A percentile compares a stretch with the other conserved stretches of the same genome.
phyloP scores from a whole-genome alignment of 2,888 invertebrate genomes.

The Callyntrura guangdongensis region DNA sequence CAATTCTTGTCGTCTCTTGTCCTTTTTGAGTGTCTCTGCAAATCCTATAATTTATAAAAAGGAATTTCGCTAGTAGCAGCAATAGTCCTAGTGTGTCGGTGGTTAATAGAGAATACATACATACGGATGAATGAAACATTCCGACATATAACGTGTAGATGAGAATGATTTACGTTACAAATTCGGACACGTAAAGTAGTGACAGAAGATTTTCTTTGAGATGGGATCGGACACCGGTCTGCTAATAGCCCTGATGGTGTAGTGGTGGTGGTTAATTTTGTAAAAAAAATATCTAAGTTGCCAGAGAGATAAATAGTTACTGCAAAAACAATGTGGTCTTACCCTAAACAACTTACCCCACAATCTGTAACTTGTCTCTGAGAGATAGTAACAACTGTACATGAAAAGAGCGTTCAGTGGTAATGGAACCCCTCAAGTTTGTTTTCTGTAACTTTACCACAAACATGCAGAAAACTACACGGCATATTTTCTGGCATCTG shows the following conservation, averaged over 20 bases:
- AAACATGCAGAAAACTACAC: neutral
- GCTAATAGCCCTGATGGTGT: conserved; percentile 27
- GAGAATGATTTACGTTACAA: conserved; percentile 69
- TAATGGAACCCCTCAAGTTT: conserved; percentile 1
- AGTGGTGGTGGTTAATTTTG: neutral
- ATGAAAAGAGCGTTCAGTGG: neutral
- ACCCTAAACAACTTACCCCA: no score
- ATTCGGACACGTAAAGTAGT: conserved; percentile 60
- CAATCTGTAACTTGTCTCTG: no score
- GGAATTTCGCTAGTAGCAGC: no score
- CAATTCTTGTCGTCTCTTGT: no score
- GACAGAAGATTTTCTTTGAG: conserved; percentile 61
- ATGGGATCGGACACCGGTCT: conserved; percentile 49
- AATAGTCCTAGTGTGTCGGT: no score
- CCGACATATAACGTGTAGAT: conserved; percentile 60
- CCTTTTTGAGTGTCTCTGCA: no score
- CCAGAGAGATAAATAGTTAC: neutral
- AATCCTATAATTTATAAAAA: no score
- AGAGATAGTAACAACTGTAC: no score
- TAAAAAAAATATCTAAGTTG: neutral
- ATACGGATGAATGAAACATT: conserved; percentile 38
- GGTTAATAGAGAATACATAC: no score
- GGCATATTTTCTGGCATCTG: conserved; percentile 5
- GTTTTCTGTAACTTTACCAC: neutral
- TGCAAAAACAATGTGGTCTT: no score